Evolutionary conservation across 1,140 invertebrate species (phyloP), one percentile per base, ranked within the genome.

Genomic region (Liolophura sinensis): DNA sequence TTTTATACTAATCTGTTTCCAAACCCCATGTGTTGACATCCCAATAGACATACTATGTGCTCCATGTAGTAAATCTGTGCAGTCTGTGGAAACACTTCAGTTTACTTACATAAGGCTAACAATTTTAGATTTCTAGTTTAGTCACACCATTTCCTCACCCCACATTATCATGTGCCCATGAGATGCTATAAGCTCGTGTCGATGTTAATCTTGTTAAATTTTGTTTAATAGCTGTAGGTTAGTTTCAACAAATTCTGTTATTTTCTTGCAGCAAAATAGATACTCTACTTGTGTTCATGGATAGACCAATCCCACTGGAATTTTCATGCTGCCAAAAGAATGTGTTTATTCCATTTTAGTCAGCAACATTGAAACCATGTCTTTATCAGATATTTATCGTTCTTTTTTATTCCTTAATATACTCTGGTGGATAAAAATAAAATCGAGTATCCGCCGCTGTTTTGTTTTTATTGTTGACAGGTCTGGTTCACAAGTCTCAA

Each of bases 401-500:
- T 58, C 49, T 27, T 0, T 62, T 27, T 20, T 58, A 0, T n/a
- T 64, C 48, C 49, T 25, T 3, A 6, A 52, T 9, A 61, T 65
- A 27, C 52, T 49, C 59, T 31, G n/a, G 22, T 27, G 15, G 16
- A 46, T 1, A 14, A 59, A 58, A 16, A 25, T 25, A 25, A 27
- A n/a, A 24, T 9, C 5, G 25, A 52, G 0, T 27, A 47, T 20
- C 27, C 18, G 16, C 14, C 3, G n/a, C 20, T 46, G 62, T 64
- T 52, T 46, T 50, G 22, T 20, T 27, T n/a, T 40, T 25, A 55
- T 18, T 48, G 27, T 51, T 63, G 60, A 48, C 57, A 84, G 82
- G 82, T 62, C 70, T 84, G 51, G 77, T 82, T 18, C 82, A 84
- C 65, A 81, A 77, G 54, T 78, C 76, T 18, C 82, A 84, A 70